Base-by-base conservation (phyloP, 2,888 invertebrate species). In the Thumatha senex region DNA sequence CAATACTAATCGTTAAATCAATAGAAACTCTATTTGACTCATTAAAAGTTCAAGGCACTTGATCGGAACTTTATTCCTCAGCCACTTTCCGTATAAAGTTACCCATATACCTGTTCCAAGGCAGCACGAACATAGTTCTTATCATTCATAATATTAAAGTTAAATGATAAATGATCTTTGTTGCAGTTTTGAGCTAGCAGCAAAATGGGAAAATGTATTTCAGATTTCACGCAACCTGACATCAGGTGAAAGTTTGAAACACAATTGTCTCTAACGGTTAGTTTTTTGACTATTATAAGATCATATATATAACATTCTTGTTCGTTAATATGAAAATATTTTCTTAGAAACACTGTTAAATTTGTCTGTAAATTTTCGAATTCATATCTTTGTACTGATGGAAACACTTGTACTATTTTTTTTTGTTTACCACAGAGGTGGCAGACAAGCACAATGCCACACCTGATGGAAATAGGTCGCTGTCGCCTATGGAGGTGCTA, bases 111-210 rank as follows among this genome's bases (percentile, higher is more conserved):
- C 72, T 60, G 58, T 48, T 59, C 45, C 51, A 40, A 24, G 5
- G 2, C 18, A 39, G 11, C 51, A 58, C 53, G 68, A 71, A 76
- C 73, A 67, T 81, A 82, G 76, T 85, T 84, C 76, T 84, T 86
- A 82, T 84, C 81, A 80, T 80, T 80, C 74, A 77, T 84, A 80
- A 73, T 73, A 70, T 62, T 64, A 72, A 86, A 86, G 74, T 87
- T 85, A 63, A 54, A 63, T 85, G 83, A 86, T 81, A 82, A 85
- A 87, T 82, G 82, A 80, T 72, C 46, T 53, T 67, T 79, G 78
- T 84, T 69, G 65, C 71, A 79, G 74, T 80, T 82, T 78, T 75
- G 76, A 79, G 66, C 80, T 74, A 76, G 68, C 63, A 64, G 62
- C 70, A 67, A 77, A 78, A 79, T 65, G 69, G 63, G 68, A 67